phyloP scores from a whole-genome alignment of 2,797 vertebrate genomes.

The Onychomys torridus region DNA sequence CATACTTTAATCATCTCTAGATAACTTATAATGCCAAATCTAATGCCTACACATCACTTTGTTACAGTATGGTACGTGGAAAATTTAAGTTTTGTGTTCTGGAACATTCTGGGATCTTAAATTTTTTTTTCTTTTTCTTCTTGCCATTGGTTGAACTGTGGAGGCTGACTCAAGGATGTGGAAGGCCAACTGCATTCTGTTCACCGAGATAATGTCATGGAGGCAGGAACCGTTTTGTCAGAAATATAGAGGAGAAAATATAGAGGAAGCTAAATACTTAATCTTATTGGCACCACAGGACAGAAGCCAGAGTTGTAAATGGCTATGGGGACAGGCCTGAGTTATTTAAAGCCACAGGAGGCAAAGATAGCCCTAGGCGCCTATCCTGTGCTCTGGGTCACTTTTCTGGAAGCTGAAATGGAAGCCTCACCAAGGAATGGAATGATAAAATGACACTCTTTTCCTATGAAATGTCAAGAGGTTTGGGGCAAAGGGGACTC shows the following conservation, averaged over 20 bases:
- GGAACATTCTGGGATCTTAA: constrained; percentile 6
- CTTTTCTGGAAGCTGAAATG: constrained; percentile 74
- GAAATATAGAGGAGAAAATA: constrained; percentile 78
- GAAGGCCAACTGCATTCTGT: constrained; percentile 56
- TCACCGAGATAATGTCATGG: constrained; percentile 78
- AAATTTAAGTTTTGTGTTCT: background rate
- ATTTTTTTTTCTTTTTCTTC: background rate
- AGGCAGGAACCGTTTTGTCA: constrained; percentile 85
- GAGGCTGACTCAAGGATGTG: background rate
- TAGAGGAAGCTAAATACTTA: constrained; percentile 73
- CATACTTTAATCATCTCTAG: background rate
- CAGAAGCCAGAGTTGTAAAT: constrained; percentile 66
- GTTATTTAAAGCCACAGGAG: constrained; percentile 60
- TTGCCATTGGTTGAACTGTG: background rate
- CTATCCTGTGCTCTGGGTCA: constrained; percentile 8
- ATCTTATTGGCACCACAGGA: constrained; percentile 65
- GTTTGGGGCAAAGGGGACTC: background rate
- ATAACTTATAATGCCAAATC: background rate
- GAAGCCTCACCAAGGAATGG: constrained; percentile 61
- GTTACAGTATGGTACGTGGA: background rate
- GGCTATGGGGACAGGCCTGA: constrained; percentile 69
- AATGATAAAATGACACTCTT: constrained; percentile 61
- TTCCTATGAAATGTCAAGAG: constrained; percentile 58
- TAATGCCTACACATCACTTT: background rate
- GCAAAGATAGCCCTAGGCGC: constrained; percentile 56